Base-by-base conservation (phyloP, 2,888 invertebrate species). In the Kryphioiulus occultus region DNA sequence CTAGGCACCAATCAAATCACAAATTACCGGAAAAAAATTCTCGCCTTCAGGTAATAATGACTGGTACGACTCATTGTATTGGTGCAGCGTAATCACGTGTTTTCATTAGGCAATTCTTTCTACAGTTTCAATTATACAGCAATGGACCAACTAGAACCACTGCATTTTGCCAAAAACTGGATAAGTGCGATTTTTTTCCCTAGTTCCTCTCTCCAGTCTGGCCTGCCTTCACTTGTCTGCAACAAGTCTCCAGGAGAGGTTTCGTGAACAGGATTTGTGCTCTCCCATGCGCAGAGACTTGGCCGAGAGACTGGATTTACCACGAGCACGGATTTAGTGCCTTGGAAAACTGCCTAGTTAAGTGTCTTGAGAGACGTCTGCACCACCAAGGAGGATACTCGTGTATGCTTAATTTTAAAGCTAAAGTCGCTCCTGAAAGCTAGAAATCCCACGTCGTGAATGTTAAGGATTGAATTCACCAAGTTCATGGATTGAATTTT, bases 101-200 rank as follows among this genome's bases (percentile, higher is more conserved):
- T 22, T 68, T 26, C 59, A 19, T 59, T n/a, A 59, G 15, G 59
- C n/a, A 59, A 26, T 68, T 53, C 53, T 53, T 19, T 35, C 35
- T 68, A 22, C 10, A 68, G 68, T 68, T 68, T 68, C 68, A 68
- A 59, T 59, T 68, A 5, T 68, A 26, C 68, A 68, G 22, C 68
- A 68, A 7, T 22, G 68, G 22, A 68, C 68, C 68, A 68, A 68
- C n/a, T 68, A 5, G 26, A 68, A 68, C 68, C 68, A 26, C 68
- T 26, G 68, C 68, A 26, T 26, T 68, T 68, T 68, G 68, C 68
- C 68, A 22, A 68, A 68, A 68, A 68, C 68, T 68, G 68, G 68
- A 68, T 68, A 26, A 68, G 68, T 68, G 68, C 10, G 22, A 26
- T 22, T 68, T 68, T 68, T 22, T 26, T 68, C 59, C 5, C 26